A percentile compares a stretch with the other conserved stretches of the same genome.
phyloP scores from a whole-genome alignment of 2,888 invertebrate genomes.

The Phyto melanocephala region DNA sequence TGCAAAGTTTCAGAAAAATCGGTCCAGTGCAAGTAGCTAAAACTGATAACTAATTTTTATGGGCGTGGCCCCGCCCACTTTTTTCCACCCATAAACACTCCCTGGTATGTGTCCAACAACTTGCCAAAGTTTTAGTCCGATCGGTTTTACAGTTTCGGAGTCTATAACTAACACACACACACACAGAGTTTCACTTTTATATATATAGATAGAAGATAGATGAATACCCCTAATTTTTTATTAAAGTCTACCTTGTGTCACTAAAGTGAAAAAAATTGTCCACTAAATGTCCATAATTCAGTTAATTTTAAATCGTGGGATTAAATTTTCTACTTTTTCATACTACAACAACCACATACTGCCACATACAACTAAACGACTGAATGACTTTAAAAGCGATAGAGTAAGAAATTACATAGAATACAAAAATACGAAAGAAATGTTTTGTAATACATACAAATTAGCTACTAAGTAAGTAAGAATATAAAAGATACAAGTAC shows the following conservation, averaged over 20 bases:
- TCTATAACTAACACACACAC: no score
- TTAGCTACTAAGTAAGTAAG: background rate
- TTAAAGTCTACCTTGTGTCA: background rate
- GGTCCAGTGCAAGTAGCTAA: no score
- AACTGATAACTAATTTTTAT: no score
- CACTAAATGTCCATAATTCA: constrained; percentile 56
- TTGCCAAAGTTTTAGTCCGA: no score
- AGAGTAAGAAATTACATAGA: constrained; percentile 17
- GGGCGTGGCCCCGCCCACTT: no score
- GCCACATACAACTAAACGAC: background rate
- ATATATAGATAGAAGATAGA: no score
- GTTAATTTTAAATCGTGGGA: constrained; percentile 60
- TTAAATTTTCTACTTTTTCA: constrained; percentile 30
- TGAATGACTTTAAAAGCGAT: background rate
- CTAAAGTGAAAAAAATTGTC: constrained; percentile 50
- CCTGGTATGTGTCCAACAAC: no score
- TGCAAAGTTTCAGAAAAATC: no score
- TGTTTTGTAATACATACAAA: constrained; percentile 26
- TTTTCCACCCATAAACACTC: no score
- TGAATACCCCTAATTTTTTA: constrained; percentile 27
- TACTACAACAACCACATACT: background rate
- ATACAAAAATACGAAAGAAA: constrained; percentile 12
- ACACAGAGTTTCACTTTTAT: no score
- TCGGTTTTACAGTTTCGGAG: no score
- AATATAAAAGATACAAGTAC: background rate